These are phyloP conservation scores for Spongilla lacustris DNA, from an alignment of 37 sponge, comb jelly and placozoan species.

Conservation along the genomic window DNA sequence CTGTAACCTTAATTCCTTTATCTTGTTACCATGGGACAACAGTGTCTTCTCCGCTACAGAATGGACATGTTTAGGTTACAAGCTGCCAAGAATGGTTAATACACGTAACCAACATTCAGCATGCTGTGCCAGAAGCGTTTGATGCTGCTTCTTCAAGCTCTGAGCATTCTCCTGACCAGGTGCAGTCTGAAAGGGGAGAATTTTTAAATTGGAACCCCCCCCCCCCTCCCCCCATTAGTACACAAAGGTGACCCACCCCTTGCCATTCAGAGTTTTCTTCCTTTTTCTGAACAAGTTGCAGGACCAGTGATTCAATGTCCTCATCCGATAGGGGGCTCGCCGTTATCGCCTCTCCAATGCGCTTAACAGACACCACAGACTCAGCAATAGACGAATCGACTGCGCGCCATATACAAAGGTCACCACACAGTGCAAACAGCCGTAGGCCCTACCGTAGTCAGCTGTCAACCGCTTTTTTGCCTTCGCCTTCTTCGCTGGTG, in stretches of 20 bases:
- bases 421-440: neutral
- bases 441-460: neutral
- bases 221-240: neutral
- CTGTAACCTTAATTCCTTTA: constrained; percentile 52
- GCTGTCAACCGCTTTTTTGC: neutral
- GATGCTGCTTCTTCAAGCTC: constrained; percentile 48
- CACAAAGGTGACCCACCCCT: constrained; percentile 17
- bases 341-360: constrained; percentile 36
- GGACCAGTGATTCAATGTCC: constrained; percentile 53
- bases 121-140: constrained; percentile 33
- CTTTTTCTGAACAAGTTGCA: constrained; percentile 47
- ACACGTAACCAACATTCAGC: constrained; percentile 34
- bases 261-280: constrained; percentile 58
- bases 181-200: neutral
- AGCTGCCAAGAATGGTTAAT: neutral
- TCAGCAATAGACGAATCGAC: neutral
- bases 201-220: neutral
- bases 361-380: constrained; percentile 37
- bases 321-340: constrained; percentile 57
- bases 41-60: constrained; percentile 57
- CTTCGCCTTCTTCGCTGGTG: neutral
- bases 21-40: constrained; percentile 25
- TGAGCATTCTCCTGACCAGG: constrained; percentile 46
- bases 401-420: neutral
- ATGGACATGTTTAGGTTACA: neutral